Conservation (phyloP, 2,113 vertebrate genomes). For the Pelvicachromis taeniatus region DNA sequence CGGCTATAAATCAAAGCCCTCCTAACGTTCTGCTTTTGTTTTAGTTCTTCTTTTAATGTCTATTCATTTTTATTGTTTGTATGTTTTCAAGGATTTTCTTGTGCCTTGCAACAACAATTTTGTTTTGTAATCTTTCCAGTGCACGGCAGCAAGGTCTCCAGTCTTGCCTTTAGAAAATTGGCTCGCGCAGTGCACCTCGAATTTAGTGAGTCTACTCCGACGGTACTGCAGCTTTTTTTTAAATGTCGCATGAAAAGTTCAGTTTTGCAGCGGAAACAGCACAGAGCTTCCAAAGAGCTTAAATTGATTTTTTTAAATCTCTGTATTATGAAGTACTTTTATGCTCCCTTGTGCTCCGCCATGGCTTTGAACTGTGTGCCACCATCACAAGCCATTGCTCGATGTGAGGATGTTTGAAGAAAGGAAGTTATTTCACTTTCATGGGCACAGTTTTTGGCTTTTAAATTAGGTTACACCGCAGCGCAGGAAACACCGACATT, state of each 20-base stretch:
- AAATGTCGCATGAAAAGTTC: background rate
- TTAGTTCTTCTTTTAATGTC: background rate
- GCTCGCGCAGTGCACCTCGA: background rate
- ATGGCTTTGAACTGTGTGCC: background rate
- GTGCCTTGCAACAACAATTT: background rate
- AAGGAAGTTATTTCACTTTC: background rate
- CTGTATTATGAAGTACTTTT: background rate
- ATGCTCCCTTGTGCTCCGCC: background rate
- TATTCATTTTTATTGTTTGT: background rate
- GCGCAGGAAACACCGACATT: background rate
- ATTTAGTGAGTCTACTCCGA: background rate
- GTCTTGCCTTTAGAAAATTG: background rate
- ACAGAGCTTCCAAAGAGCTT: background rate
- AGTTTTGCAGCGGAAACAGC: background rate
- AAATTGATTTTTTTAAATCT: conserved; percentile 5
- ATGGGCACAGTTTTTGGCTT: background rate
- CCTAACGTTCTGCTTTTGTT: background rate
- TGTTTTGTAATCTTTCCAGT: conserved; percentile 3
- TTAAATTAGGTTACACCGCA: conserved; percentile 5
- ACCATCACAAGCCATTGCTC: background rate
- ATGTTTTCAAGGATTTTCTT: conserved; percentile 7
- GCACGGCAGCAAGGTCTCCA: background rate
- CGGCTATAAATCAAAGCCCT: conserved; percentile 10
- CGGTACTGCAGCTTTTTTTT: background rate
- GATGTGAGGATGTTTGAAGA: background rate